phyloP scores from a whole-genome alignment of 2,113 vertebrate species.

The Varanus salvator region DNA sequence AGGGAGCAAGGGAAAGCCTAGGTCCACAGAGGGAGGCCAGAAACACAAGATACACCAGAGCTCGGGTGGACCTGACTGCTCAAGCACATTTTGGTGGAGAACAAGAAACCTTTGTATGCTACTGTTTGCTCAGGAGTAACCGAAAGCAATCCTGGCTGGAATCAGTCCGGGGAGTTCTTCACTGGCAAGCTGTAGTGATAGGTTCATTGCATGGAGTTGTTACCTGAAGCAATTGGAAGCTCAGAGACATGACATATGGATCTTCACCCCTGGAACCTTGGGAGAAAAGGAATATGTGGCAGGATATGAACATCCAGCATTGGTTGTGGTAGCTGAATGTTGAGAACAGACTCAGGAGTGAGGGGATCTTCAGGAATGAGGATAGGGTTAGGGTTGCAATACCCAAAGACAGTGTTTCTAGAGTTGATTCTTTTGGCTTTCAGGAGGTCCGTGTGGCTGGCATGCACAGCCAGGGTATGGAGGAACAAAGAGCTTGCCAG shows the following conservation, averaged over 20 bases:
- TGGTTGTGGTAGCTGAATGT: not conserved
- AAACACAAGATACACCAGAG: no score
- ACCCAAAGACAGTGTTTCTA: not conserved
- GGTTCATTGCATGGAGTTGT: not conserved
- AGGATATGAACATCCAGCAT: not conserved
- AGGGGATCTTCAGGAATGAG: not conserved
- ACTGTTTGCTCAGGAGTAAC: no score
- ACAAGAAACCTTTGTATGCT: no score
- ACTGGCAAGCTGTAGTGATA: no score
- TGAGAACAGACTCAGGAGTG: not conserved
- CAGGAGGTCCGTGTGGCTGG: not conserved
- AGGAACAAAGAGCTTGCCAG: not conserved
- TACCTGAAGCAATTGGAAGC: not conserved
- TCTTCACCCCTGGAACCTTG: not conserved
- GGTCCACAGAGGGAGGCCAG: no score
- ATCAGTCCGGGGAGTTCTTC: no score
- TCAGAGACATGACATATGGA: not conserved
- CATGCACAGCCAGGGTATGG: not conserved
- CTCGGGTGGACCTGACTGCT: no score
- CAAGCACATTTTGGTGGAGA: no score
- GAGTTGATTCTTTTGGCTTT: not conserved
- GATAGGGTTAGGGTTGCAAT: not conserved
- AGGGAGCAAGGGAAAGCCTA: no score
- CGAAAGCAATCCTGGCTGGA: no score
- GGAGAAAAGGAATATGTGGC: not conserved